Evolutionary conservation across 2,113 vertebrate genomes (phyloP).

Genomic region (Neoarius graeffei): DNA sequence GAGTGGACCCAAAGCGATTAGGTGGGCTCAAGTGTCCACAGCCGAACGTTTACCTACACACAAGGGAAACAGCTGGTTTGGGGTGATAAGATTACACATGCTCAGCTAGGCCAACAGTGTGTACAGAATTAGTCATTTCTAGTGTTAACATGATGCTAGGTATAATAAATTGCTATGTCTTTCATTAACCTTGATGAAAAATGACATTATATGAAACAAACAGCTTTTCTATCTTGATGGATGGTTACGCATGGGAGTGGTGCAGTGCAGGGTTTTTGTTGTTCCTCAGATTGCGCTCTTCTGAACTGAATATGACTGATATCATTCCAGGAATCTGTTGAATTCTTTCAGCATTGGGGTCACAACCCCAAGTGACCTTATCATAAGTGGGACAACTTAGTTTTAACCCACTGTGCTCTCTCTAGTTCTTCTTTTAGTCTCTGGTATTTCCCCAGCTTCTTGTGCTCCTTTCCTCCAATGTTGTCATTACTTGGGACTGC

Average conservation of each 20-base stretch:
- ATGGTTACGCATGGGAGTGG: neutral
- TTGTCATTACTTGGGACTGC: neutral
- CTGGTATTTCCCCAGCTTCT: neutral
- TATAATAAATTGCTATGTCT: constrained; percentile 13
- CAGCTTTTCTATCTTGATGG: neutral
- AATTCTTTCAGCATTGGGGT: neutral
- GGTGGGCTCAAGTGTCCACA: constrained; percentile 48
- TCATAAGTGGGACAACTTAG: neutral
- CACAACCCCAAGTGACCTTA: neutral
- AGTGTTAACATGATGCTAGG: constrained; percentile 20
- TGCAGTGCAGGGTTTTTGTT: neutral
- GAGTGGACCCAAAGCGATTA: constrained; percentile 51
- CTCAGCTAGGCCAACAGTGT: constrained; percentile 33
- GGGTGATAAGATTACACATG: constrained; percentile 52
- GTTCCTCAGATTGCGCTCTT: neutral
- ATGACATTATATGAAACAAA: neutral
- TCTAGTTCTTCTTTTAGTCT: neutral
- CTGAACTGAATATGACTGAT: neutral
- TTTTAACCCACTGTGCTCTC: neutral
- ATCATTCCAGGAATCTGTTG: constrained; percentile 9
- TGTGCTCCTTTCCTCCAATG: neutral
- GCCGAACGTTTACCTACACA: constrained; percentile 44
- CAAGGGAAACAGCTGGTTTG: constrained; percentile 46
- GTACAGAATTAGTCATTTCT: constrained; percentile 29
- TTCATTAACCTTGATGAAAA: constrained; percentile 11